These are phyloP conservation scores for Campoplex nolae DNA, from an alignment of 2,888 invertebrate genomes.

Conservation along the genomic window DNA sequence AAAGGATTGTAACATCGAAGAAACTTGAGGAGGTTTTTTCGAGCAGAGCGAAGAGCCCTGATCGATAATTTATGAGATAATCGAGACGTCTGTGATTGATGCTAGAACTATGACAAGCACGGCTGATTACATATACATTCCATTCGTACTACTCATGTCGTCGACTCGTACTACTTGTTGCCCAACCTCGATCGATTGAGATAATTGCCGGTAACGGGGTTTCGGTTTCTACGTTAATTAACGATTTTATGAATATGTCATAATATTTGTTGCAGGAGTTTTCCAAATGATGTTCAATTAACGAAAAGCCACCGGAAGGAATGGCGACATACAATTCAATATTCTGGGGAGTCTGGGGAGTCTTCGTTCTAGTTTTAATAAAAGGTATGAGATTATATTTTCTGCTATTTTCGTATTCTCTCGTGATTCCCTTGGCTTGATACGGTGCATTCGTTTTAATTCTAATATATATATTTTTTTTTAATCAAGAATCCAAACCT, in stretches of 20 bases:
- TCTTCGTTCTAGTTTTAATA: slow-evolving; percentile 82
- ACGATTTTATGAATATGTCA: slow-evolving; percentile 47
- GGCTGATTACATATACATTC: slow-evolving; percentile 40
- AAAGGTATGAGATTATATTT: slow-evolving; percentile 77
- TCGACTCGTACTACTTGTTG: slow-evolving; percentile 54
- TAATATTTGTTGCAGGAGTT: slow-evolving; percentile 73
- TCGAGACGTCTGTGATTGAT: slow-evolving; percentile 20
- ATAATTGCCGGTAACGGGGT: slow-evolving; percentile 23
- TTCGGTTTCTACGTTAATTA: slow-evolving; percentile 14
- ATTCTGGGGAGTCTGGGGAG: slow-evolving; percentile 83
- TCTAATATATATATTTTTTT: background rate
- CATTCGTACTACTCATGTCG: slow-evolving; percentile 45
- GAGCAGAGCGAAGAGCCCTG: background rate
- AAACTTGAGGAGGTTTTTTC: background rate
- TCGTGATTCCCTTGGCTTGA: background rate
- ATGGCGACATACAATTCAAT: slow-evolving; percentile 83
- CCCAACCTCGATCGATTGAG: slow-evolving; percentile 29
- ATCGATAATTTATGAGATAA: slow-evolving; percentile 28
- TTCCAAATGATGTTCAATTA: slow-evolving; percentile 82
- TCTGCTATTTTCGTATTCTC: background rate
- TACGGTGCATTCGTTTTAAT: background rate
- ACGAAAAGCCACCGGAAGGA: slow-evolving; percentile 77
- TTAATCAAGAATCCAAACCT: slow-evolving; percentile 89
- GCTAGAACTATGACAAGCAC: background rate
- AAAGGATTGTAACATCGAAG: background rate